A percentile compares a stretch with the other conserved stretches of the same genome.
phyloP scores from a whole-genome alignment of 2,113 vertebrate species.

The Onychorhynchus coronatus region DNA sequence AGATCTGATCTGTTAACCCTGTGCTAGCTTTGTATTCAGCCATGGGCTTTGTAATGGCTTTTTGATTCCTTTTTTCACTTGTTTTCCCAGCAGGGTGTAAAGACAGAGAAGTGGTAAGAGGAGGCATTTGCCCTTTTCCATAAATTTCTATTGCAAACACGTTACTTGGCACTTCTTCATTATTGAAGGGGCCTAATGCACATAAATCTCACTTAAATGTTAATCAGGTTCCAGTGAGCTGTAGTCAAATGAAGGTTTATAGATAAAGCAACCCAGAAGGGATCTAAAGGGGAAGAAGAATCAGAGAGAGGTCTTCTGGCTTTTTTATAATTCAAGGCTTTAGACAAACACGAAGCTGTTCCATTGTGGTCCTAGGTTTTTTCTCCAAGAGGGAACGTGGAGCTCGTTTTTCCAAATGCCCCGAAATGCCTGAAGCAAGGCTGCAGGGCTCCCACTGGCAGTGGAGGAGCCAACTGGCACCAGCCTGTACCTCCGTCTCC shows the following conservation, averaged over 20 bases:
- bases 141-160: not conserved
- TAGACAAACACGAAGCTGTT: not conserved
- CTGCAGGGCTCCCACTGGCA: not conserved
- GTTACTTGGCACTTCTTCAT: not conserved
- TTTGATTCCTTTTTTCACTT: not conserved
- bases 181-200: not conserved
- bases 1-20: not conserved
- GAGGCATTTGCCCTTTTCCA: not conserved
- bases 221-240: constrained; percentile 21
- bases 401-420: not conserved
- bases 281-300: not conserved
- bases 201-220: constrained; percentile 22
- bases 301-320: not conserved
- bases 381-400: rapidly evolving
- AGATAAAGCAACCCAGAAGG: not conserved
- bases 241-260: constrained; percentile 7
- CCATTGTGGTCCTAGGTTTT: not conserved
- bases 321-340: not conserved
- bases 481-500: not conserved
- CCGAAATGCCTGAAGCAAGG: not conserved
- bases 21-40: not conserved
- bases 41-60: not conserved
- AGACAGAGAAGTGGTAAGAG: not conserved
- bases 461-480: not conserved
- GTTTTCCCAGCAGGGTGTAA: not conserved